Evolutionary conservation across 2,797 vertebrate species (phyloP), one percentile per base, ranked within the genome.

Genomic region (Pangasius mekongensis): DNA sequence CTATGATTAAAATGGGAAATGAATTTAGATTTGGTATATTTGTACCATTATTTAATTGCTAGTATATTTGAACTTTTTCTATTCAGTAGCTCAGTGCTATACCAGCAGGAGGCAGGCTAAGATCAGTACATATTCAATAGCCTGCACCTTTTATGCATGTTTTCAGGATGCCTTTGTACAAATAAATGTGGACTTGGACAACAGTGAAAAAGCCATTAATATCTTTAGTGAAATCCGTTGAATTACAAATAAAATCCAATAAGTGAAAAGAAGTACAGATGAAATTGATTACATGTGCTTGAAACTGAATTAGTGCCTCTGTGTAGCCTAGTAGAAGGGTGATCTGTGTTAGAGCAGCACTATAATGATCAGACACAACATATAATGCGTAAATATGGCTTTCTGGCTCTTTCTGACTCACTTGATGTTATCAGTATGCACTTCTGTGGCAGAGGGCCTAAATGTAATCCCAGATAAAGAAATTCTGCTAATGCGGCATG

Each of bases 101-200:
- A 62, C 86, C 91, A 91, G 87, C 87, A 92, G 91, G 76, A 87
- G 91, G 89, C 90, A 89, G 87, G 14, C 27, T 86, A 54, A 78
- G 86, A 88, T 87, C n/a, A 52, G 64, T 66, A 82, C n/a, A 74
- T 85, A 64, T 82, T 18, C 58, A 24, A 3, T 20, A 52, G n/a
- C 24, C 39, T 8, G 1, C 5, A 14, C 2, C 9, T 71, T 49
- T n/a, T 60, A 13, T 76, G 33, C 49, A 52, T 54, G 27, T n/a
- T 27, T 69, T 30, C 33, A 71, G 49, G 18, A 86, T 43, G 18
- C 2, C 52, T 62, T 84, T 76, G 83, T 81, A 71, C 47, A 88
- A 76, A 30, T 13, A 77, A 30, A 4, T 49, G 1, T 66, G 1
- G 3, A 58, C 2, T 5, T 69, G 43, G 30, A 54, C 16, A 24